Evolutionary conservation across 2,113 vertebrate genomes (phyloP).

Genomic region (Cynoglossus semilaevis): DNA sequence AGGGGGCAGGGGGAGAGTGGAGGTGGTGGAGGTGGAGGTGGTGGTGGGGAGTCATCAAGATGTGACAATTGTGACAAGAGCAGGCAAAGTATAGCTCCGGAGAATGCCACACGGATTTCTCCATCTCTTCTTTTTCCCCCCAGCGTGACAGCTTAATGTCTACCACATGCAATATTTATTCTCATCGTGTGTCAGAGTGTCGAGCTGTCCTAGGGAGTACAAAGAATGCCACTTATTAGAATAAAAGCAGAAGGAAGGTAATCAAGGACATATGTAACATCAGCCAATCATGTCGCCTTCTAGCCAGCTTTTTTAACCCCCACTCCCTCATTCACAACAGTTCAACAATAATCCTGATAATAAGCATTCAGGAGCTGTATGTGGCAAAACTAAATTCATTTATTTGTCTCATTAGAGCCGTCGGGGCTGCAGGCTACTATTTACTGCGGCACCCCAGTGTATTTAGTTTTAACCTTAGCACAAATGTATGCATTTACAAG

Average conservation of each 20-base stretch:
- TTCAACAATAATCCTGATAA: slow-evolving; percentile 97
- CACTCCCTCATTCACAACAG: slow-evolving; percentile 85
- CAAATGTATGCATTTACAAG: slow-evolving; percentile 42
- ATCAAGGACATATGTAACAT: slow-evolving; percentile 99
- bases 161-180: slow-evolving; percentile 99
- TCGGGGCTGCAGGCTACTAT: slow-evolving; percentile 69
- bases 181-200: slow-evolving; percentile 99
- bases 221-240: slow-evolving; percentile 99
- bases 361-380: slow-evolving; percentile 91
- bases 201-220: slow-evolving; percentile 97
- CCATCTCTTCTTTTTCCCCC: slow-evolving; percentile 79
- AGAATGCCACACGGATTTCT: slow-evolving; percentile 92
- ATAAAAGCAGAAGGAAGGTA: slow-evolving; percentile 99
- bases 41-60: slow-evolving; percentile 73
- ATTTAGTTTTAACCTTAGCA: slow-evolving; percentile 77
- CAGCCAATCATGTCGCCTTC: slow-evolving; percentile 94
- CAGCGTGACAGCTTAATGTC: slow-evolving; percentile 99
- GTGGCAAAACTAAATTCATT: slow-evolving; percentile 94
- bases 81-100: slow-evolving; percentile 89
- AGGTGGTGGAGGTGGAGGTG: no score
- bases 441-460: slow-evolving; percentile 80
- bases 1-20: slow-evolving; percentile 54
- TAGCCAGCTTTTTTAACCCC: slow-evolving; percentile 77
- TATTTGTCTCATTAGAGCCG: slow-evolving; percentile 95
- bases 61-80: slow-evolving; percentile 98